Conservation (phyloP, 2,888 invertebrate species). For the Pogonocherus hispidulus region DNA sequence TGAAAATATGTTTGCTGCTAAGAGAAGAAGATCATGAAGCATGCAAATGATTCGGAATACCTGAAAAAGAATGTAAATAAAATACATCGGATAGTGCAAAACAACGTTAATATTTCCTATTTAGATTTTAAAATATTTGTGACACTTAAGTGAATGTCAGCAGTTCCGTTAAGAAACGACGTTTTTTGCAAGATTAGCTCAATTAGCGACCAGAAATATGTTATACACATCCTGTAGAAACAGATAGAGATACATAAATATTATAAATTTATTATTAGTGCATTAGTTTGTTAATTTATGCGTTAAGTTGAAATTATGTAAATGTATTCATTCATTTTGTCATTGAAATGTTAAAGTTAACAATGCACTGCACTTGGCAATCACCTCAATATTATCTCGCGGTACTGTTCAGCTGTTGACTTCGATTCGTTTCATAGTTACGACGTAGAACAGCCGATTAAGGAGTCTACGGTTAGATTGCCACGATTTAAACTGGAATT, state of each 20-base stretch:
- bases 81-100: conserved; percentile 4
- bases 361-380: conserved; percentile 61
- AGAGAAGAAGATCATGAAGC: too few relatives aligned
- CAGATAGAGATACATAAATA: conserved; percentile 24
- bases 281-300: conserved; percentile 39
- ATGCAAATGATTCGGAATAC: conserved; percentile 11
- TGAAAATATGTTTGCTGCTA: too few relatives aligned
- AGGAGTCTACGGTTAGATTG: too few relatives aligned
- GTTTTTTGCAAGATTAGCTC: conserved; percentile 29
- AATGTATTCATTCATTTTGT: conserved; percentile 58
- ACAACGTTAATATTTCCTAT: conserved; percentile 29
- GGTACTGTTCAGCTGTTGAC: conserved; percentile 44
- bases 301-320: conserved; percentile 52
- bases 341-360: conserved; percentile 60
- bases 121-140: conserved; percentile 31
- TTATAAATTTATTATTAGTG: conserved; percentile 32
- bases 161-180: conserved; percentile 17
- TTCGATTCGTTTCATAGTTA: conserved; percentile 20
- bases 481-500: too few relatives aligned
- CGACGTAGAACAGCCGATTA: not conserved
- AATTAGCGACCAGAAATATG: conserved; percentile 27
- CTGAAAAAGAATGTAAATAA: conserved; percentile 23
- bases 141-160: conserved; percentile 33
- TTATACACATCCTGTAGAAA: conserved; percentile 26
- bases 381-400: conserved; percentile 58